phyloP scores from a whole-genome alignment of 2,113 vertebrate species.

The Ancistrus triradiatus region DNA sequence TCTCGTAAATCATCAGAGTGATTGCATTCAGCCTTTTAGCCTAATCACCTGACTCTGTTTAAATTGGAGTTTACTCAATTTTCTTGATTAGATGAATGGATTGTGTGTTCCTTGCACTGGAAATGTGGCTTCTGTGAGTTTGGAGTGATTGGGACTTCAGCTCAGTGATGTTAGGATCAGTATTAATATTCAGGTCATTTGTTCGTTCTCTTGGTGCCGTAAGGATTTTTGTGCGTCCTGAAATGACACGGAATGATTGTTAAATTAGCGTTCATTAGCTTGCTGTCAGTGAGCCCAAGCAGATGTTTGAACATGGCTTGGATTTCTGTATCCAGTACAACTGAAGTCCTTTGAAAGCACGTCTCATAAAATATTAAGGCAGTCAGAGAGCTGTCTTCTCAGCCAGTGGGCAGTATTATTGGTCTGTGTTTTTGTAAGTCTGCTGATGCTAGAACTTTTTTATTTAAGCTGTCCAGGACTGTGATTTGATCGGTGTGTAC shows the following conservation, averaged over 20 bases:
- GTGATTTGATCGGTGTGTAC: conserved; percentile 7
- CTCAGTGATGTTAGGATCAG: conserved; percentile 9
- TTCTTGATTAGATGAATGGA: conserved; percentile 5
- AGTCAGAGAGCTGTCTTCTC: neutral
- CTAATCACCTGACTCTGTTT: conserved; percentile 16
- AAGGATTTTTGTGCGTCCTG: conserved; percentile 3
- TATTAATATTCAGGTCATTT: conserved; percentile 3
- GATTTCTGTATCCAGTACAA: neutral
- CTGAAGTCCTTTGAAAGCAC: conserved; percentile 1
- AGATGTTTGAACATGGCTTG: conserved; percentile 8
- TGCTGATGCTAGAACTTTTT: neutral
- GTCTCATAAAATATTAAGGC: conserved; percentile 15
- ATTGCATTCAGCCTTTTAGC: conserved; percentile 6
- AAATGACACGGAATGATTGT: conserved; percentile 38
- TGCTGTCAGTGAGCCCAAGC: conserved; percentile 23
- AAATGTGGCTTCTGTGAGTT: neutral
- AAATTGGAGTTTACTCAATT: conserved; percentile 5
- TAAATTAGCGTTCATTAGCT: conserved; percentile 34
- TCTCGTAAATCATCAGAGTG: conserved; percentile 21
- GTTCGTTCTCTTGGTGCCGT: neutral
- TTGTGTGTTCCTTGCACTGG: conserved; percentile 6
- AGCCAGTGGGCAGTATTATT: neutral
- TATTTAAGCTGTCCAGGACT: neutral
- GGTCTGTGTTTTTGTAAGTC: neutral
- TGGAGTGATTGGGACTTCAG: conserved; percentile 2